These are phyloP conservation scores for Erythrolamprus reginae DNA, from an alignment of 2,113 vertebrate species.

Conservation along the genomic window DNA sequence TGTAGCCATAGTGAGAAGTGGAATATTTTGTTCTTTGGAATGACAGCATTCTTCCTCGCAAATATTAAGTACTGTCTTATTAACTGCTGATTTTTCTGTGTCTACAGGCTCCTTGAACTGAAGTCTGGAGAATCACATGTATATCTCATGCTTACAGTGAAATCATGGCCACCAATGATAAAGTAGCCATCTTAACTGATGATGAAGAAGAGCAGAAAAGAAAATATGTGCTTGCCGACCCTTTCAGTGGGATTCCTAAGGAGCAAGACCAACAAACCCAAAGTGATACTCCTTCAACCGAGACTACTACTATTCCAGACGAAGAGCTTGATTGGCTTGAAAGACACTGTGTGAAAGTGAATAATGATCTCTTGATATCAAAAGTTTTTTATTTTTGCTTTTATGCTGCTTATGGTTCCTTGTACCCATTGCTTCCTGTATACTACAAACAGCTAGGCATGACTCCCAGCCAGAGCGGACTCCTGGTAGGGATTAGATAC, in stretches of 20 bases:
- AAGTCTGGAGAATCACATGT: conserved; percentile 24
- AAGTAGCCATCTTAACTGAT: conserved; percentile 90
- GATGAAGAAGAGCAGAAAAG: conserved; percentile 95
- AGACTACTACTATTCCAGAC: conserved; percentile 43
- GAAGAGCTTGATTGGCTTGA: conserved; percentile 83
- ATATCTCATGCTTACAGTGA: conserved; percentile 34
- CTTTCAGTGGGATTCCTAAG: conserved; percentile 76
- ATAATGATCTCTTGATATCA: conserved; percentile 88
- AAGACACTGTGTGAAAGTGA: conserved; percentile 83
- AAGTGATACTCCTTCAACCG: conserved; percentile 51
- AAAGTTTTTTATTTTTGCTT: conserved; percentile 99
- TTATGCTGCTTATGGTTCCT: conserved; percentile 93
- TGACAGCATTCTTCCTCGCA: neutral
- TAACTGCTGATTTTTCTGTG: conserved; percentile 25
- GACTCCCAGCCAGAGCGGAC: conserved; percentile 86
- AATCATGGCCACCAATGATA: conserved; percentile 89
- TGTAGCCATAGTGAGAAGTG: neutral
- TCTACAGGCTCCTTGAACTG: conserved; percentile 48
- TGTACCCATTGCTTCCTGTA: conserved; percentile 89
- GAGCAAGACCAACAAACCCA: conserved; percentile 53
- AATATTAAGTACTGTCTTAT: neutral
- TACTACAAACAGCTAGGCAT: conserved; percentile 97
- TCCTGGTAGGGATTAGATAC: conserved; percentile 93
- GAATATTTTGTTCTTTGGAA: neutral
- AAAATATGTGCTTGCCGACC: conserved; percentile 84